A percentile compares a stretch with the other conserved stretches of the same genome.
Conservation (phyloP, 2,888 invertebrate species). For the Drosophila eohydei region DNA sequence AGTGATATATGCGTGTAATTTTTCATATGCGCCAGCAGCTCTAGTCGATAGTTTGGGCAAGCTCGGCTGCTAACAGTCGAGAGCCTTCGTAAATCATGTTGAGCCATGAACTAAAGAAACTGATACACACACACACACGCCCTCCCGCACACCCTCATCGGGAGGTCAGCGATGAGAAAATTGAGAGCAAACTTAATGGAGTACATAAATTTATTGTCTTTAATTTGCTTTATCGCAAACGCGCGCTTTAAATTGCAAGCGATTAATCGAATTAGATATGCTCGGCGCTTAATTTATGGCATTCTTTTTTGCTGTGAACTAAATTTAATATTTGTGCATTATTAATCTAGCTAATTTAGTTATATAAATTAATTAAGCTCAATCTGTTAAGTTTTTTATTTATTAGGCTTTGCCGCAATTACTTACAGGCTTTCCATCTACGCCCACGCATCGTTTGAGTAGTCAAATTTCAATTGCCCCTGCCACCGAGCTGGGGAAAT, state of each 20-base stretch:
- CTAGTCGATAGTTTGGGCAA: conserved; percentile 39
- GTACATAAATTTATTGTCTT: conserved; percentile 49
- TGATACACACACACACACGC: conserved; percentile 17
- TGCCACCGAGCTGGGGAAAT: background rate
- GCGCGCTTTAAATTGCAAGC: conserved; percentile 24
- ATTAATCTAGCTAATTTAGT: background rate
- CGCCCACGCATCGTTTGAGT: background rate
- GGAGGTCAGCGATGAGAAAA: conserved; percentile 38
- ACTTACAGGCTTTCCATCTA: background rate
- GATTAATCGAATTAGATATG: conserved; percentile 39
- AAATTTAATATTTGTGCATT: background rate
- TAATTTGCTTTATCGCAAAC: conserved; percentile 45
- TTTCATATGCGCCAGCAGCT: conserved; percentile 51
- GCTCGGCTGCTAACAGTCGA: conserved; percentile 47
- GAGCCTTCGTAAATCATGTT: conserved; percentile 53
- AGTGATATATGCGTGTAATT: conserved; percentile 68
- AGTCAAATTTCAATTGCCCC: conserved; percentile 1
- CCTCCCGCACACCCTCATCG: background rate
- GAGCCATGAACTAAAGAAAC: conserved; percentile 39
- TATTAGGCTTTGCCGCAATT: background rate
- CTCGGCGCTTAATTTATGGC: conserved; percentile 12
- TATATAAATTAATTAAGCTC: background rate
- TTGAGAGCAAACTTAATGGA: conserved; percentile 49
- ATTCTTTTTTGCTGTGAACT: background rate
- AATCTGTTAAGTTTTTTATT: conserved; percentile 1